Evolutionary conservation across 2,113 vertebrate genomes (phyloP), one percentile per base, ranked within the genome.

Genomic region (Ramphastos sulfuratus): DNA sequence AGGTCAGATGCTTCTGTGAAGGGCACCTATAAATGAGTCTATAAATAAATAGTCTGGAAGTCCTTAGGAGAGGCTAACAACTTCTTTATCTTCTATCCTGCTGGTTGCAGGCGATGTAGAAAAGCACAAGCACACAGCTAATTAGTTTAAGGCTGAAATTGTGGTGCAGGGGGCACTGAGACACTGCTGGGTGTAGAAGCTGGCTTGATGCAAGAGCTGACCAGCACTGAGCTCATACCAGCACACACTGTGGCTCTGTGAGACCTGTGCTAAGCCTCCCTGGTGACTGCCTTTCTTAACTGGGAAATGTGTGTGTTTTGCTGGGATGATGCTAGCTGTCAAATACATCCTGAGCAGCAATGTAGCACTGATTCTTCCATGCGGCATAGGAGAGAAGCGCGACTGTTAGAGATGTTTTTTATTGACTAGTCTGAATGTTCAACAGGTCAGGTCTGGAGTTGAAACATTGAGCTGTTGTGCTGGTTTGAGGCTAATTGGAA

Each of bases 1-100:
- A 94, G 92, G 94, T 96, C 92, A 96, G 78, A 94, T 94, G 89
- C 82, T 96, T 95, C 96, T 91, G 78, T 95, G 92, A 95, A 96
- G 95, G 95, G 87, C 84, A 94, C 71, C 91, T 87, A 93, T 95
- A 94, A 91, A 94, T 93, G 71, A 96, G 81, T 91, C 92, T 87
- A 93, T 96, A 95, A 95, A 96, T 96, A 96, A 96, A 96, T 89
- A 96, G 92, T 82, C 89, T 91, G 64, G 42, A 96, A 87, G 78
- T 37, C 89, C 89, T 93, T 79, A 96, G 91, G 78, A 94, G 63
- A 93, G 71, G 78, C 77, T 95, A 96, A 90, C 82, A 94, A 81
- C 60, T 87, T 95, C 89, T 94, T 96, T 95, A 85, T 95, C 80
- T 90, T 95, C 94, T 71, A 80, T 83, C 85, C 82, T 80, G 75